These are phyloP conservation scores for Diglossa cyanea DNA, from an alignment of 2,797 vertebrate species.

Conservation along the genomic window DNA sequence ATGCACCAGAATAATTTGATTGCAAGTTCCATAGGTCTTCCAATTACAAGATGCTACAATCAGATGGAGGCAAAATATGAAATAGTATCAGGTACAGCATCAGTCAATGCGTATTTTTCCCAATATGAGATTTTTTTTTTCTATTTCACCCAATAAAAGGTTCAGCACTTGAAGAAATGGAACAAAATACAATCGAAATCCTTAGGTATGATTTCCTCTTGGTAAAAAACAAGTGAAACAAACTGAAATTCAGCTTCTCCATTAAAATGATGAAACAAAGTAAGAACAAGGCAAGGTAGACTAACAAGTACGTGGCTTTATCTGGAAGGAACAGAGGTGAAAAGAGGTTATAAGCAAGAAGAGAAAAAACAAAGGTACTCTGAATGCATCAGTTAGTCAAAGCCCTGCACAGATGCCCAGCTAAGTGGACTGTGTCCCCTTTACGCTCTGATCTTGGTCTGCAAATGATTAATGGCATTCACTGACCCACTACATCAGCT, in stretches of 20 bases:
- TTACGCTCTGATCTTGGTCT: background rate
- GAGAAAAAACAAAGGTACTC: background rate
- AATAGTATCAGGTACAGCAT: background rate
- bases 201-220: background rate
- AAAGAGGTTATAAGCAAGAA: background rate
- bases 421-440: background rate
- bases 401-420: background rate
- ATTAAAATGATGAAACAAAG: background rate
- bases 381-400: background rate
- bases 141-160: background rate
- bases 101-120: background rate
- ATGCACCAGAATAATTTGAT: background rate
- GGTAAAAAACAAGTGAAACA: background rate
- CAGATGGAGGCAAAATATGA: background rate
- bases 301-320: background rate
- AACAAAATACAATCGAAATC: background rate
- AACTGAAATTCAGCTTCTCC: background rate
- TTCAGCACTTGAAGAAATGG: background rate
- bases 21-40: background rate
- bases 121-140: background rate
- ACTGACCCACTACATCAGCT: background rate
- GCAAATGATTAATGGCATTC: background rate
- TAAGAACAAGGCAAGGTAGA: background rate
- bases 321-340: background rate
- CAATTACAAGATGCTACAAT: background rate